Conservation (phyloP, 2,797 vertebrate species). For the Rhynchonycteris naso region DNA sequence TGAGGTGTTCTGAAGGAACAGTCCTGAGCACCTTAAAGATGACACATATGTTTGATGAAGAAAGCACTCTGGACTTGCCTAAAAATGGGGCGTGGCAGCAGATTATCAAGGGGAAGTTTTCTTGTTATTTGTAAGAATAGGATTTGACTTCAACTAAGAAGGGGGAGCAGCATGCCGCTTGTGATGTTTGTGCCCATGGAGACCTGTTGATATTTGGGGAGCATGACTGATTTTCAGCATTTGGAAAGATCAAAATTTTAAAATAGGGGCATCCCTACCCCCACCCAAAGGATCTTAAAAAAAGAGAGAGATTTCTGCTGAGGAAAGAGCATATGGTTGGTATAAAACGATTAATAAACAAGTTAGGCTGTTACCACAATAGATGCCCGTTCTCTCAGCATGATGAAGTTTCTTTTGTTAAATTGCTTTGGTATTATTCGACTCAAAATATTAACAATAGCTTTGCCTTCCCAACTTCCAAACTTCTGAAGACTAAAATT, state of each 20-base stretch:
- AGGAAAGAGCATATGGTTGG: background rate
- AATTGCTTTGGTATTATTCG: slow-evolving; percentile 19
- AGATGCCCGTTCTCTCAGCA: background rate
- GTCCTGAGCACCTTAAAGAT: slow-evolving; percentile 50
- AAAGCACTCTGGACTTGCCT: background rate
- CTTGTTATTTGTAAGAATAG: background rate
- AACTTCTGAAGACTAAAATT: background rate
- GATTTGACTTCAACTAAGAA: background rate
- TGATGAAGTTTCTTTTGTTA: background rate
- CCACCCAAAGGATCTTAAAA: background rate
- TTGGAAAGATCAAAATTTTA: slow-evolving; percentile 47
- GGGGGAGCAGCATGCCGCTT: fast-evolving
- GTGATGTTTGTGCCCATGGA: background rate
- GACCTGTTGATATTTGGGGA: background rate
- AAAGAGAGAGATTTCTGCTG: slow-evolving; percentile 39
- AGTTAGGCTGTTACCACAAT: background rate
- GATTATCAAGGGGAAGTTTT: background rate
- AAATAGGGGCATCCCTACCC: background rate
- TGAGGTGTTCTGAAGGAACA: slow-evolving; percentile 58
- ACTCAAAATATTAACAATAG: background rate
- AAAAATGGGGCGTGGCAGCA: background rate
- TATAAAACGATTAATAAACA: background rate
- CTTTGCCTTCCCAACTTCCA: slow-evolving; percentile 39
- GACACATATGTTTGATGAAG: background rate
- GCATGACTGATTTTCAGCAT: background rate